Evolutionary conservation across 2,797 vertebrate genomes (phyloP).

Genomic region (Acanthurus leucopareius): DNA sequence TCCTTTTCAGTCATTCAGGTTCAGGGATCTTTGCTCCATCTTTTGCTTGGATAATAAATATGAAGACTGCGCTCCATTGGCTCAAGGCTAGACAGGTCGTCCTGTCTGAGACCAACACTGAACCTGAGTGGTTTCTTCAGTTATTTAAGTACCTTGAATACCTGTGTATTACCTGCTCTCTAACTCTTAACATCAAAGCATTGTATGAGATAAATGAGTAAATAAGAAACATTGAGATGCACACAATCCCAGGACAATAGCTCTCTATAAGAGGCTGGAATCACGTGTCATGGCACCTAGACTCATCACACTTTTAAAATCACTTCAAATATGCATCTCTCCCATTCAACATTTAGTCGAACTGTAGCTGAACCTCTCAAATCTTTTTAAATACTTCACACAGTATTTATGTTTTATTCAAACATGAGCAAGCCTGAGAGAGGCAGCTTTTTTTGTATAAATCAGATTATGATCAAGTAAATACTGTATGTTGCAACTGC

Average conservation of each 20-base stretch:
- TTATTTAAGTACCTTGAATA: not conserved
- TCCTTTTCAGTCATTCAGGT: not conserved
- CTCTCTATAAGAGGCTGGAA: slow-evolving; percentile 1
- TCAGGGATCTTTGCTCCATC: not conserved
- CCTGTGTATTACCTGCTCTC: not conserved
- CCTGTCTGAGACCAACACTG: not conserved
- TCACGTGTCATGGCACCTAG: too few species aligned
- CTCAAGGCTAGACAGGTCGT: not conserved
- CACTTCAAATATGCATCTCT: slow-evolving; percentile 25
- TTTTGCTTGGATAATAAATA: not conserved
- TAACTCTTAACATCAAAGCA: not conserved
- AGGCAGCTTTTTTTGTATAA: not conserved
- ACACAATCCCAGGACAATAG: not conserved
- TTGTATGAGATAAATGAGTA: not conserved
- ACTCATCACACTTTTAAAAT: not conserved
- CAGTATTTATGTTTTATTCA: slow-evolving; percentile 11
- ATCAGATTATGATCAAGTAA: not conserved
- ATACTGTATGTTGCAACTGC: not conserved
- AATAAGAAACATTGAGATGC: not conserved
- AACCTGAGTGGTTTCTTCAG: not conserved
- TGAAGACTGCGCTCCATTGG: not conserved
- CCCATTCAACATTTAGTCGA: slow-evolving; percentile 6
- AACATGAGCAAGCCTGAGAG: not conserved
- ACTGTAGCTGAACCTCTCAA: slow-evolving; percentile 4
- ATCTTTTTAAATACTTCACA: slow-evolving; percentile 3